Base-by-base conservation (phyloP, 2,113 vertebrate genomes). In the Formicarius rufipectus region DNA sequence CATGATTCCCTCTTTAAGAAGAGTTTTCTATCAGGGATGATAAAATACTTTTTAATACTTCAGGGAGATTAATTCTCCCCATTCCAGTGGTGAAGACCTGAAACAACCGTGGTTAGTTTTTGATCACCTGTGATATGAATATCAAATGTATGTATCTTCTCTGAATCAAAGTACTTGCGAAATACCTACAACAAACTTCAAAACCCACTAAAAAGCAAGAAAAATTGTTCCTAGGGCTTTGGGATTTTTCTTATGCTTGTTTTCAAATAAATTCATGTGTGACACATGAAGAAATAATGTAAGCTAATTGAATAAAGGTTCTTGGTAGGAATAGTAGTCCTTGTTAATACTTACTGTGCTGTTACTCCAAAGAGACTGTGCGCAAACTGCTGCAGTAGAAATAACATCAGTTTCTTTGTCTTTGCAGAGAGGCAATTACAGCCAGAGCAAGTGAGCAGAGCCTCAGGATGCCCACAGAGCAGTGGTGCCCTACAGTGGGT, bases 401-500 rank as follows among this genome's bases (percentile, higher is more conserved):
- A 49, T 53, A 58, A 55, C 10, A 1, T 56, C 12, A 12, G 9
- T 75, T 35, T 93, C 31, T 90, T 95, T 97, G 50, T 94, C 93
- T 97, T 95, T 94, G 67, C 84, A 98, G 98, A 95, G 84, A 94
- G 91, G 59, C 82, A 93, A 14, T 22, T 59, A 4, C 35, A 94
- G 14, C 53, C 89, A 28, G 77, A 88, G 84, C 68, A 84, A 84
- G 74, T 1, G 0, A 94, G 82, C 63, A 73, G 80, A 84, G 93
- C 97, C 15, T 89, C 96, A n/a, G 84, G 87, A 42, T 99, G 99
- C 90, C 98, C 98, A 0, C 84, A 96, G 52, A 89, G 84, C 31
- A 91, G 96, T 11, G 94, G 85, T 9, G 30, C 62, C 31, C 96
- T 98, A 3, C 96, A 87, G 2, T 99, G 99, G 99, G 91, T 99